These are phyloP conservation scores for Speoplatyrhinus poulsoni DNA, from an alignment of 2,113 vertebrate genomes.

Conservation along the genomic window DNA sequence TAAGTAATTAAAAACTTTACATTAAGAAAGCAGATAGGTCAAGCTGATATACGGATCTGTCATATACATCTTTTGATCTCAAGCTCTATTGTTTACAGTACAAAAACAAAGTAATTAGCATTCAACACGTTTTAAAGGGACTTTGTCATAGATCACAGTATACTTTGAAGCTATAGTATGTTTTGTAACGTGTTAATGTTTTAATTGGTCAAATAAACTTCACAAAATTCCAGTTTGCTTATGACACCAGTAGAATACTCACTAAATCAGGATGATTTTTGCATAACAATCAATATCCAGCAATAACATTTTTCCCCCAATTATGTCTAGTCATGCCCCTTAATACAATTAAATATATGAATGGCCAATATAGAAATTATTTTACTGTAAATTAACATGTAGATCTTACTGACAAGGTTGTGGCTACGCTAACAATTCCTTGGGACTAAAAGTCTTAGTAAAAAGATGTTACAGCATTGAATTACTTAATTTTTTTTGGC, in stretches of 20 bases:
- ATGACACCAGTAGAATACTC: neutral
- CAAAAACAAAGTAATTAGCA: too few species aligned
- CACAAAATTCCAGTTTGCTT: slow-evolving; percentile 27
- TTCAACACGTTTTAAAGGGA: too few species aligned
- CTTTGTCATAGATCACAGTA: neutral
- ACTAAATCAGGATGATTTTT: slow-evolving; percentile 8
- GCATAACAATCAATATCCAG: slow-evolving; percentile 5
- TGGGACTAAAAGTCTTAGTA: too few species aligned
- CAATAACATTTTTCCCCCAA: neutral
- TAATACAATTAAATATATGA: slow-evolving; percentile 3
- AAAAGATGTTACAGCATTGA: too few species aligned
- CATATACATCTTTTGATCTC: too few species aligned
- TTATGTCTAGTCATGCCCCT: neutral
- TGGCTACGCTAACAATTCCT: too few species aligned
- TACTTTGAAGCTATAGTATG: neutral
- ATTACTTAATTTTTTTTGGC: too few species aligned
- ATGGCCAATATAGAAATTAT: slow-evolving; percentile 9
- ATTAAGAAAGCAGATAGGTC: too few species aligned
- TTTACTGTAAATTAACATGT: neutral
- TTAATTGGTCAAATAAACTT: slow-evolving; percentile 9
- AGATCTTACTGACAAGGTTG: too few species aligned
- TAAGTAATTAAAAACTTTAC: too few species aligned
- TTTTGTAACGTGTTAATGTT: neutral
- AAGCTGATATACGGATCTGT: too few species aligned
- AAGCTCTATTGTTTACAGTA: too few species aligned